Evolutionary conservation across 53 echinoderm and acorn worm genomes (phyloP), one percentile per base, ranked within the genome.

Genomic region (Henricia sp.): DNA sequence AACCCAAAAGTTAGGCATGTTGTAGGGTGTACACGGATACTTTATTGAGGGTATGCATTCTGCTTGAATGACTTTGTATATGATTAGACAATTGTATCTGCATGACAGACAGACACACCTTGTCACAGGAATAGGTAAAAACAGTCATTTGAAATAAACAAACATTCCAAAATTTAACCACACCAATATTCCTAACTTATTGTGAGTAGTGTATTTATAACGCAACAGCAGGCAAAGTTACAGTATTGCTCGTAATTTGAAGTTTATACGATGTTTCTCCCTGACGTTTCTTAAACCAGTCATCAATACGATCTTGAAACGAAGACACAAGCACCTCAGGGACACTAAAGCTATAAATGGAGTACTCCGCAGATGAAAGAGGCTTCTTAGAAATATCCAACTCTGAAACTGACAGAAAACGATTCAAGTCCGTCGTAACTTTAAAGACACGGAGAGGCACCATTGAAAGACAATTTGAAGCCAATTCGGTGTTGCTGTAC

Each of bases 271-370:
- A 35, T 16, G 70, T 41, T 26, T 62, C 52, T 20, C 32, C 26
- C 52, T 88, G 82, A n/a, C 80, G 33, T 67, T 11, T 25, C 43
- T 38, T 29, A 56, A 88, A 84, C 90, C 90, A 90, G 17, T 32
- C n/a, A 14, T 36, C 53, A 43, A 90, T 90, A n/a, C 1, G 42
- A 20, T 50, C 77, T 23, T 80, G 32, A 38, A 90, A 78, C 26
- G 55, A 27, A 28, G 44, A 50, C 11, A 58, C 17, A 29, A 94
- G 63, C 24, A 23, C 42, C 0, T 75, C 77, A 26, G 94, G 94
- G 27, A 89, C 52, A 52, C 94, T 94, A 67, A 94, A 94, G 16
- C 89, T 91, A 68, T 85, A 91, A 52, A 91, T 36, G 9, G 63
- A 52, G 63, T 90, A 88, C 48, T n/a, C 46, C 17, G 23, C n/a